Evolutionary conservation across 2,113 vertebrate species (phyloP).

Genomic region (Emydocephalus ijimae): DNA sequence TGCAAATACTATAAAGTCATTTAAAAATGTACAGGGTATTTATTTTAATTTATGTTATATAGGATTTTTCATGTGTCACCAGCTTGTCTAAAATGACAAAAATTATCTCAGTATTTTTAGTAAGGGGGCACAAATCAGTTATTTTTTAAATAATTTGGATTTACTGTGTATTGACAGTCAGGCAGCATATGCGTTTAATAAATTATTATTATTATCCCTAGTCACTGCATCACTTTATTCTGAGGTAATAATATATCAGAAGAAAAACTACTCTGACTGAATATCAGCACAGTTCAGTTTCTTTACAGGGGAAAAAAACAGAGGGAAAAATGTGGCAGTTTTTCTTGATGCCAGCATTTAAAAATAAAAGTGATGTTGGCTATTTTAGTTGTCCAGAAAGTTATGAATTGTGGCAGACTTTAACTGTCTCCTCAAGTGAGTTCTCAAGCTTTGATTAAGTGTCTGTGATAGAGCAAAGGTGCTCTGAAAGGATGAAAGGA

Average conservation of each 20-base stretch:
- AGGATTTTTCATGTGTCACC: slow-evolving; percentile 1
- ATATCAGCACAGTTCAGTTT: not conserved
- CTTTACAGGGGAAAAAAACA: not conserved
- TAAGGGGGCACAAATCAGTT: not conserved
- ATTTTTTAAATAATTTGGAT: slow-evolving; percentile 17
- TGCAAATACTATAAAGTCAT: slow-evolving; percentile 1
- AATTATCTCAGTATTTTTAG: slow-evolving; percentile 18
- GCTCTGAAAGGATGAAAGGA: not conserved
- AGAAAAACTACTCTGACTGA: not conserved
- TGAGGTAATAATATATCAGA: not conserved
- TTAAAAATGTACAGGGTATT: not conserved
- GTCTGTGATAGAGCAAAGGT: not conserved
- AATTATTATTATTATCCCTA: not conserved
- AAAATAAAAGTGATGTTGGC: not conserved
- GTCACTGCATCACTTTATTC: not conserved
- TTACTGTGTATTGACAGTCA: not conserved
- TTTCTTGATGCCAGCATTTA: not conserved
- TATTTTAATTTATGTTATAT: not conserved
- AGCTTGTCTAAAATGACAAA: slow-evolving; percentile 11
- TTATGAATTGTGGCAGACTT: slow-evolving; percentile 17
- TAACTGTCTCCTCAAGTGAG: not conserved
- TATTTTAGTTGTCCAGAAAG: not conserved
- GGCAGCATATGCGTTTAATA: not conserved
- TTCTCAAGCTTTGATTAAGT: not conserved
- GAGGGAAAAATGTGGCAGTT: not conserved